A percentile compares a stretch with the other conserved stretches of the same genome.
phyloP scores from a whole-genome alignment of 2,113 vertebrate genomes.

The Perca flavescens region DNA sequence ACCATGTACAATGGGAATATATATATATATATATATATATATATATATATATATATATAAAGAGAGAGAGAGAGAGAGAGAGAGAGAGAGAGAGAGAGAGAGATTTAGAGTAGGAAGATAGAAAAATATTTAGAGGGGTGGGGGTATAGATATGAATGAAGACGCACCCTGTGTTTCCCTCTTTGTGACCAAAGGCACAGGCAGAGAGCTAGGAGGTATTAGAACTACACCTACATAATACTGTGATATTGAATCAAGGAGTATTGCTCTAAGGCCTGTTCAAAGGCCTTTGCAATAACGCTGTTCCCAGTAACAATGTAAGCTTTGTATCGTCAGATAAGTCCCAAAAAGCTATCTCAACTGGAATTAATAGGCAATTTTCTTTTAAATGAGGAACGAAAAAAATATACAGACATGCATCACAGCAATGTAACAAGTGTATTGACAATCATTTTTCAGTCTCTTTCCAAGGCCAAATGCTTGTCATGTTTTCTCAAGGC shows the following conservation, averaged over 20 bases:
- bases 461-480: background rate
- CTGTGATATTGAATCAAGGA: constrained; percentile 70
- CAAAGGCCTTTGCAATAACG: constrained; percentile 84
- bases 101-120: background rate
- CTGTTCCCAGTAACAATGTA: constrained; percentile 84
- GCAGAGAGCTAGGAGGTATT: constrained; percentile 41
- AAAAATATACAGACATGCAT: constrained; percentile 75
- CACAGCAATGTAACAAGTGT: constrained; percentile 78
- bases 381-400: constrained; percentile 46
- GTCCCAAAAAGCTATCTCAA: constrained; percentile 87
- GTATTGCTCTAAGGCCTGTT: constrained; percentile 73
- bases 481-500: constrained; percentile 11
- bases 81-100: too few species aligned
- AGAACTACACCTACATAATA: constrained; percentile 61
- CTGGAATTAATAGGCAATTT: constrained; percentile 88
- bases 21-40: background rate
- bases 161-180: constrained; percentile 11
- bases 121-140: constrained; percentile 29
- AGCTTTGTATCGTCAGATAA: constrained; percentile 80
- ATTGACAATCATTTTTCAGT: constrained; percentile 38
- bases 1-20: background rate
- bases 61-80: too few species aligned
- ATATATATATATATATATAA: too few species aligned
- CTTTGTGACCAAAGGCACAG: constrained; percentile 56
- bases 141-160: constrained; percentile 43